Evolutionary conservation across 2,797 vertebrate species (phyloP).

Genomic region (Chelonia mydas): DNA sequence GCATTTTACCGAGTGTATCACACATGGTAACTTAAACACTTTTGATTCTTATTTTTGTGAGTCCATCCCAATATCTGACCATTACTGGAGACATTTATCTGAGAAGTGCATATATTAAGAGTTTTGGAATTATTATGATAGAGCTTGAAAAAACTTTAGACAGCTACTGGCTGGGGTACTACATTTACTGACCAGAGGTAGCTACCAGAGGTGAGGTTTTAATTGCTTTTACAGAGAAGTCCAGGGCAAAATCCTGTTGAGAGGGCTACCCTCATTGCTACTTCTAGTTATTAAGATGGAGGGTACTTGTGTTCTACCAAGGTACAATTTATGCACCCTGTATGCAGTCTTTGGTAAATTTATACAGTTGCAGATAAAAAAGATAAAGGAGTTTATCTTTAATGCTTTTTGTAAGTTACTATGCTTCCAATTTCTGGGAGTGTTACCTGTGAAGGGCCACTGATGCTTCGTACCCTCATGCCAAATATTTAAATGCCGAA

Average conservation of each 20-base stretch:
- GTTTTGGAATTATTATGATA: neutral
- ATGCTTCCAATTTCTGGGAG: neutral
- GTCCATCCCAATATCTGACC: neutral
- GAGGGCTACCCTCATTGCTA: neutral
- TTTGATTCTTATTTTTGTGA: neutral
- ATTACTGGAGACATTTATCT: neutral
- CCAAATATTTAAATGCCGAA: neutral
- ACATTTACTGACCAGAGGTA: neutral
- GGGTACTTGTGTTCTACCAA: conserved; percentile 9
- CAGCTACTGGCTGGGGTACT: neutral
- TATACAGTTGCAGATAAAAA: conserved; percentile 1
- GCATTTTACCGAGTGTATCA: neutral
- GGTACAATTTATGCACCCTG: neutral
- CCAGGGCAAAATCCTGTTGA: neutral
- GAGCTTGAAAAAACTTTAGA: conserved; percentile 1
- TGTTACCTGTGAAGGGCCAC: neutral
- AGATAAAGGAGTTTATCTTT: neutral
- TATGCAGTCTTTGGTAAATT: neutral
- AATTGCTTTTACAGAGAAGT: neutral
- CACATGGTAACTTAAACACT: neutral
- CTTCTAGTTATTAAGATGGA: neutral
- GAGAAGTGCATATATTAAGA: neutral
- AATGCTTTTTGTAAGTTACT: neutral
- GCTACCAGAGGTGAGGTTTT: neutral
- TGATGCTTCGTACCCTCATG: neutral